These are phyloP conservation scores for Cnemophilus loriae DNA, from an alignment of 2,113 vertebrate genomes.

Conservation along the genomic window DNA sequence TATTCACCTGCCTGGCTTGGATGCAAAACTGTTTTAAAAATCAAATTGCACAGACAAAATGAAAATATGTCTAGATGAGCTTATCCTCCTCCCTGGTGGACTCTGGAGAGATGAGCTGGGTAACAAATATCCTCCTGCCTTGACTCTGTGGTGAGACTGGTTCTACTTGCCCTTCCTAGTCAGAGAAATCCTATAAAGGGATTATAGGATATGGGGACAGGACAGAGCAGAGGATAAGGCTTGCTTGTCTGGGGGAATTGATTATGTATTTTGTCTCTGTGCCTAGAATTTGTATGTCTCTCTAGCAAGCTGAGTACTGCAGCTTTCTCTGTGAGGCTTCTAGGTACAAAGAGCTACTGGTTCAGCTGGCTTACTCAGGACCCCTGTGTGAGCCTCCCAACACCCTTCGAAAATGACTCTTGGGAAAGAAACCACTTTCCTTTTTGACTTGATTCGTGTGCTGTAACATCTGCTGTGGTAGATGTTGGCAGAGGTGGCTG, in stretches of 20 bases:
- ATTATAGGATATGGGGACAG: not conserved
- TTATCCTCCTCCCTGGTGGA: not conserved
- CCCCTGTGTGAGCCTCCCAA: not conserved
- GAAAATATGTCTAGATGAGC: not conserved
- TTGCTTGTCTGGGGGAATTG: not conserved
- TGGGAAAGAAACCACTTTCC: not conserved
- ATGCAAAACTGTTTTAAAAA: not conserved
- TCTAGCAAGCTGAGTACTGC: not conserved
- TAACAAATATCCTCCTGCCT: not conserved
- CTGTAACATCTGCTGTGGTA: not conserved
- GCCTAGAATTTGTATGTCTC: not conserved
- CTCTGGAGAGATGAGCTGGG: not conserved
- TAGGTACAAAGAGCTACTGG: not conserved
- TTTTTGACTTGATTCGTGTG: not conserved
- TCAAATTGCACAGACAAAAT: not conserved
- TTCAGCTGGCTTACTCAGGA: accelerated
- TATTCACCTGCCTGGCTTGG: not conserved
- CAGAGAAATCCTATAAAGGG: slow-evolving; percentile 15
- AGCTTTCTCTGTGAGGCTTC: not conserved
- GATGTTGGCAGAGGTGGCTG: not conserved
- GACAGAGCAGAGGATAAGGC: not conserved
- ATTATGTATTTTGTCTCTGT: not conserved
- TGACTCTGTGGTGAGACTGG: not conserved
- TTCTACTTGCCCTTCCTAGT: not conserved
- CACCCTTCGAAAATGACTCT: not conserved